A percentile compares a stretch with the other conserved stretches of the same genome.
Conservation (phyloP, 1,140 invertebrate species). For the Rhyzopertha dominica region DNA sequence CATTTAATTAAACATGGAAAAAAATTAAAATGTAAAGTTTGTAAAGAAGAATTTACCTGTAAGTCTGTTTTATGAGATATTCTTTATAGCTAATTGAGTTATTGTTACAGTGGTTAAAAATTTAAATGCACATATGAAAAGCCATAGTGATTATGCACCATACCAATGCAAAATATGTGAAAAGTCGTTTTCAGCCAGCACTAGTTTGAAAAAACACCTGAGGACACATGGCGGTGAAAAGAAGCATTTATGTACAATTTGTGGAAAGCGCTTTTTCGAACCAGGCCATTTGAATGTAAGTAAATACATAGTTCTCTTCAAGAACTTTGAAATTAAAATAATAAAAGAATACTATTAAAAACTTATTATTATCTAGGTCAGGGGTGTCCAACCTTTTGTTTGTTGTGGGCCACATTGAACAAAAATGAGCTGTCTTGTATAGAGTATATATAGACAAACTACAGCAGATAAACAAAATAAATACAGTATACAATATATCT, state of each 20-base stretch:
- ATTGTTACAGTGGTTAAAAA: constrained; percentile 25
- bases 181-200: constrained; percentile 37
- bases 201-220: constrained; percentile 41
- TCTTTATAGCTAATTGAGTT: not conserved
- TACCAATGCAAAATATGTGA: constrained; percentile 39
- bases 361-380: too few relatives aligned
- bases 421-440: too few relatives aligned
- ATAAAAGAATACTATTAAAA: too few relatives aligned
- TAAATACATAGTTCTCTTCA: too few relatives aligned
- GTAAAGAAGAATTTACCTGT: constrained; percentile 29
- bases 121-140: constrained; percentile 35
- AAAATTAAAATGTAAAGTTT: constrained; percentile 29
- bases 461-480: too few relatives aligned
- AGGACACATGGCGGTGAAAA: constrained; percentile 40
- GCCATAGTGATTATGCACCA: constrained; percentile 40
- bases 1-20: constrained; percentile 33
- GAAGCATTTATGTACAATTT: constrained; percentile 40
- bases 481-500: too few relatives aligned
- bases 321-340: too few relatives aligned
- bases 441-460: too few relatives aligned
- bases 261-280: constrained; percentile 40
- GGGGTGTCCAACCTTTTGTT: too few relatives aligned
- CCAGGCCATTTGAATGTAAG: constrained; percentile 29
- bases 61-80: constrained; percentile 15
- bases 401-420: too few relatives aligned